Conservation (phyloP, 2,113 vertebrate species). For the Girardinichthys multiradiatus region DNA sequence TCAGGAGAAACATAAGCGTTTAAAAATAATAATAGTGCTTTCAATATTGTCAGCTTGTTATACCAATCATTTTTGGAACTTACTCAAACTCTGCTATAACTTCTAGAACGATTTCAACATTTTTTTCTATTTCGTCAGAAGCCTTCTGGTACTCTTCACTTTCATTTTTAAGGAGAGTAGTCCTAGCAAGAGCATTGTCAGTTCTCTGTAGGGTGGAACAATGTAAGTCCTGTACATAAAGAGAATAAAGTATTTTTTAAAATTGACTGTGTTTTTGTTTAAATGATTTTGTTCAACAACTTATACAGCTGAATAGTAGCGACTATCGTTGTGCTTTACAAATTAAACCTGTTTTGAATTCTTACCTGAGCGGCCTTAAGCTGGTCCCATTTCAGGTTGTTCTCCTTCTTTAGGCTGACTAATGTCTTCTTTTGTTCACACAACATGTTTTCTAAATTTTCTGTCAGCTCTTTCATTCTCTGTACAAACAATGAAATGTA, state of each 20-base stretch:
- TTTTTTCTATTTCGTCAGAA: constrained; percentile 59
- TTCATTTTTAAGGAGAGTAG: constrained; percentile 57
- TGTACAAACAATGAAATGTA: constrained; percentile 44
- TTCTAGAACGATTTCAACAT: constrained; percentile 42
- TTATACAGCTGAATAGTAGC: constrained; percentile 27
- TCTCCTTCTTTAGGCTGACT: constrained; percentile 60
- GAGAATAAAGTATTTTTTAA: not conserved
- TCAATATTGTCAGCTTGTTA: not conserved
- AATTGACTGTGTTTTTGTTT: not conserved
- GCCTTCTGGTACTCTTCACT: constrained; percentile 43
- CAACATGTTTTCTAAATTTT: constrained; percentile 49
- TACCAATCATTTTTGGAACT: constrained; percentile 28
- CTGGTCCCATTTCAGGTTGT: constrained; percentile 33
- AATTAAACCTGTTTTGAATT: constrained; percentile 25
- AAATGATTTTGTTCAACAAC: constrained; percentile 19
- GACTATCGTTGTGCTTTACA: constrained; percentile 18
- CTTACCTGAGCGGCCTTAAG: constrained; percentile 67
- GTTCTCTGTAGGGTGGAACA: constrained; percentile 44
- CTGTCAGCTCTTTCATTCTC: constrained; percentile 60
- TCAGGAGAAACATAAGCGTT: not conserved
- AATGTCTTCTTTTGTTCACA: constrained; percentile 57
- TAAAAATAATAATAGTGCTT: constrained; percentile 14
- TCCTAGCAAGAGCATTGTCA: constrained; percentile 47
- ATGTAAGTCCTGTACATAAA: constrained; percentile 66
- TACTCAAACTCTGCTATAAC: constrained; percentile 72